Base-by-base conservation (phyloP, 2,797 vertebrate genomes). In the Mormyrus proboscirostris region DNA sequence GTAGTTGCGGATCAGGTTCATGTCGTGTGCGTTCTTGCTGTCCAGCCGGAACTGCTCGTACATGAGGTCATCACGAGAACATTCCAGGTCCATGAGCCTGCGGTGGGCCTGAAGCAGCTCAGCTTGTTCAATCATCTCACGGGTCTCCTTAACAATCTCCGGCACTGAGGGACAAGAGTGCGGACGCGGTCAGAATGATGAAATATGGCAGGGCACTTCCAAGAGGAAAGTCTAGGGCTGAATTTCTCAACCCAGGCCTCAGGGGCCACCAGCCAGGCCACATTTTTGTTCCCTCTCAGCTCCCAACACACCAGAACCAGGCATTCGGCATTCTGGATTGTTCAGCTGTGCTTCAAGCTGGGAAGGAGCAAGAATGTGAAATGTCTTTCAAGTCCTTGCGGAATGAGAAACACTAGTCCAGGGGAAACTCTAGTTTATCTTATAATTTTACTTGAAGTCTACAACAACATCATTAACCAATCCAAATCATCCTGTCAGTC, bases 11-110 rank as follows among this genome's bases (percentile, higher is more conserved):
- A 99, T 99, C 86, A 99, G 97, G 90, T 96, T 96, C 97, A 99
- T 99, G 94, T 99, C 99, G 0, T 96, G 97, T 0, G 96, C 95
- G 93, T 99, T 99, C 92, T 95, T 97, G 94, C 97, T 98, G 96
- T 99, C 98, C 96, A 98, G 97, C 0, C 98, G 97, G 91, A 97
- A 99, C 93, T 99, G 99, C 92, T 99, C 99, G 0, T 98, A 99
- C 97, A 99, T 97, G 83, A 99, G 96, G 92, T 98, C 97, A 1
- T 99, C 98, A 0, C 98, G 96, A 0, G 98, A 99, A 91, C 96
- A 97, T 93, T 99, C 99, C 86, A 99, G 95, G 92, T 99, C 99
- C 97, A 99, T 99, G 89, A 99, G 95, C 88, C 97, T 98, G 44
- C 97, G 95, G 93, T 99, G 98, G 0, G 98, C 98, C 92, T 98